Evolutionary conservation across 1,140 invertebrate genomes (phyloP), one percentile per base, ranked within the genome.

Genomic region (Drosophila willistoni): DNA sequence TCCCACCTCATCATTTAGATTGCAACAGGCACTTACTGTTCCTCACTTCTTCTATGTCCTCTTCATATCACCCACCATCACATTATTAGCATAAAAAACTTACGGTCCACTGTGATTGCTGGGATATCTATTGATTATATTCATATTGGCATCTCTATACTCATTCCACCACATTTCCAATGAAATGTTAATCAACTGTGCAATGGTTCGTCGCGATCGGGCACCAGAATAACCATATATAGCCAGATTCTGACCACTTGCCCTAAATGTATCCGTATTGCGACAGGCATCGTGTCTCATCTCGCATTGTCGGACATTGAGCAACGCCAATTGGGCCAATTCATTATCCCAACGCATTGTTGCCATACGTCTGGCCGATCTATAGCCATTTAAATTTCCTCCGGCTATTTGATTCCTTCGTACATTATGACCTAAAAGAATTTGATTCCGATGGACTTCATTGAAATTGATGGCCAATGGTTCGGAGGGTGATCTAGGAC

Each of bases 201-300:
- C 0, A 1, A n/a, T 29, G 1, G 57, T 63, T 9, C 12, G 54
- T 4, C 51, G 34, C 0, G 14, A 7, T 3, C 17, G 6, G 1
- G 19, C 3, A 17, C 73, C 78, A 13, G 54, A 36, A 7, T 70
- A 87, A 7, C 57, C n/a, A 12, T 71, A 39, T 3, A 66, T 36
- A 3, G 85, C 89, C 36, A 90, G 25, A 63, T 90, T 90, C 56
- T 90, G 89, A 0, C 89, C 89, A 56, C 77, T 77, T 12, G 56
- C 41, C 55, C 36, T 63, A 29, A 77, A 90, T 7, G 57, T 61
- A 3, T 44, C 12, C 7, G 78, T 90, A 42, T 86, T 90, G 60
- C 60, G 85, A 57, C 89, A 90, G 0, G 64, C 64, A 34, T 90
- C 89, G 34, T 86, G 80, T 29, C 71, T 42, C 73, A 83, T 78